Conservation (phyloP, 2,113 vertebrate species). For the Alligator sinensis region DNA sequence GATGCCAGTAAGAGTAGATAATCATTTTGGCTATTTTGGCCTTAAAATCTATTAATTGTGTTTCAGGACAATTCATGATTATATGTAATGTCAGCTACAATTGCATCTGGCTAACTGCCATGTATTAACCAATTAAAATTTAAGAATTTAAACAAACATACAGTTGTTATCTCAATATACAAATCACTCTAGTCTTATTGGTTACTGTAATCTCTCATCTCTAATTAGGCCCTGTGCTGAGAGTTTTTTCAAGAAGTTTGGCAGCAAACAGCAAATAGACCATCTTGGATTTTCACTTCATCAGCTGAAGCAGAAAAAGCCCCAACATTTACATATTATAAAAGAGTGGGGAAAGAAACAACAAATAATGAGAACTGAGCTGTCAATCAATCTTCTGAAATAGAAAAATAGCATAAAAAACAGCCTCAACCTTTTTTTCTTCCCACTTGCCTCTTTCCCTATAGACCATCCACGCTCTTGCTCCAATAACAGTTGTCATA, state of each 20-base stretch:
- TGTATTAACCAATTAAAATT: neutral
- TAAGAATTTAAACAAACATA: neutral
- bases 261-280: neutral
- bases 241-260: neutral
- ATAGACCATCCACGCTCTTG: neutral
- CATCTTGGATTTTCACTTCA: neutral
- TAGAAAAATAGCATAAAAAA: neutral
- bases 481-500: neutral
- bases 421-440: neutral
- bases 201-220: neutral
- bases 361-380: neutral
- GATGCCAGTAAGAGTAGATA: neutral
- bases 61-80: neutral
- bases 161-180: neutral
- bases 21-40: neutral
- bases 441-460: neutral
- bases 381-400: neutral
- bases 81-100: neutral
- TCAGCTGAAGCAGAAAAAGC: neutral
- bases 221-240: neutral
- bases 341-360: neutral
- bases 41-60: neutral
- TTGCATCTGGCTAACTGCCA: neutral
- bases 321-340: neutral
- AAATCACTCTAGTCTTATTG: neutral